Percentiles rank a stretch among this genome's conserved stretches.
These are phyloP conservation scores for Dicrurus megarhynchus DNA, from an alignment of 2,113 vertebrate genomes.

Conservation along the genomic window DNA sequence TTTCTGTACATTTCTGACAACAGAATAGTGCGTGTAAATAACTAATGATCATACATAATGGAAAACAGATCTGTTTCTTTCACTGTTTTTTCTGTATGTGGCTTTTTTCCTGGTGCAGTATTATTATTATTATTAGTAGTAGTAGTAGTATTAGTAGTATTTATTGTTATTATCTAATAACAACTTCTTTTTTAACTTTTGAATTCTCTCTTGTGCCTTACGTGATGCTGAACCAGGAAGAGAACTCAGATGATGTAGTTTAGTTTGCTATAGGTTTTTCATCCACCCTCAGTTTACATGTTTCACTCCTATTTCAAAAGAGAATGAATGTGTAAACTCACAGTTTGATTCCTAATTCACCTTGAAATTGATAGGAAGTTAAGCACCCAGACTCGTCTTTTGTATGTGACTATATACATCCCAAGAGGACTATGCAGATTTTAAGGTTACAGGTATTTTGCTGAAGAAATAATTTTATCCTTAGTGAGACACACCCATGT, in stretches of 20 bases:
- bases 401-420: neutral
- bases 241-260: neutral
- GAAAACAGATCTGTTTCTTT: neutral
- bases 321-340: neutral
- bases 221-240: neutral
- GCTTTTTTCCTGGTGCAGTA: neutral
- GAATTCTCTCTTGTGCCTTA: neutral
- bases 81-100: neutral
- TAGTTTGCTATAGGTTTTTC: neutral
- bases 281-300: neutral
- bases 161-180: neutral
- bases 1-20: neutral
- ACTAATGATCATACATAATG: neutral
- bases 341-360: neutral
- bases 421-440: neutral
- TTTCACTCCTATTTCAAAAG: neutral
- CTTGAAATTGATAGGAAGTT: neutral
- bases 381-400: neutral
- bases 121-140: neutral
- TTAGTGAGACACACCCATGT: neutral
- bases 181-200: neutral
- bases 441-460: neutral
- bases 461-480: neutral
- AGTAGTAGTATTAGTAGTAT: no score
- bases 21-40: neutral